phyloP scores from a whole-genome alignment of 2,888 invertebrate species.

The Andrena flavipes region DNA sequence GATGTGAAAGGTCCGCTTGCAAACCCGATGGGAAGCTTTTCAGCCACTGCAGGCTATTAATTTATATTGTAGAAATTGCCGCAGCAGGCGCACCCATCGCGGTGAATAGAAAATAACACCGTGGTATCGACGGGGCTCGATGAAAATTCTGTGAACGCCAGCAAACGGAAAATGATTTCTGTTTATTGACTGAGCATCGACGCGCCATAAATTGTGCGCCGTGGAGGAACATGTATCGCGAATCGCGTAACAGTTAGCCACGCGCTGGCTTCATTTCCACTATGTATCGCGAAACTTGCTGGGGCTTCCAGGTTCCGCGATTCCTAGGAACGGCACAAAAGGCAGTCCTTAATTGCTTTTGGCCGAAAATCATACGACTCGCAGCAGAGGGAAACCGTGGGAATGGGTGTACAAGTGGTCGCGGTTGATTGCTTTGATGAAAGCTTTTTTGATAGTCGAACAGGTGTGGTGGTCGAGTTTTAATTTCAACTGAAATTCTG shows the following conservation, averaged over 20 bases:
- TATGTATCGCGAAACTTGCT: conserved; percentile 31
- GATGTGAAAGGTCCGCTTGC: background rate
- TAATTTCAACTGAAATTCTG: too few species aligned
- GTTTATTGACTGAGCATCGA: conserved; percentile 25
- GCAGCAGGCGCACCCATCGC: background rate
- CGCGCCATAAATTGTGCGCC: conserved; percentile 27
- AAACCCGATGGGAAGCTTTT: background rate
- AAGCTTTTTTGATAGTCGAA: background rate
- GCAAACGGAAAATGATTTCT: conserved; percentile 21
- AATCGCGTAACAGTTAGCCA: conserved; percentile 16
- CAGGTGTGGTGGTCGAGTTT: too few species aligned
- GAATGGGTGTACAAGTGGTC: background rate
- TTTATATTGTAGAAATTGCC: background rate
- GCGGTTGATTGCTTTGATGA: conserved; percentile 15
- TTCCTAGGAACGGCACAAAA: background rate
- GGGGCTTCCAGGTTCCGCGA: background rate
- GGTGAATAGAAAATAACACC: conserved; percentile 18
- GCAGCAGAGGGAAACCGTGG: background rate
- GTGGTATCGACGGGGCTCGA: background rate
- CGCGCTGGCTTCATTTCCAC: conserved; percentile 17
- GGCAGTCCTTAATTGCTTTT: conserved; percentile 27
- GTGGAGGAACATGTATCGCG: too few species aligned
- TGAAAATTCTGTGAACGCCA: conserved; percentile 6
- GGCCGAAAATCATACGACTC: conserved; percentile 20
- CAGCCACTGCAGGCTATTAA: background rate